Percentiles rank a stretch among this genome's conserved stretches.
Evolutionary conservation across 2,113 vertebrate genomes (phyloP).

Genomic region (Tor tambroides): DNA sequence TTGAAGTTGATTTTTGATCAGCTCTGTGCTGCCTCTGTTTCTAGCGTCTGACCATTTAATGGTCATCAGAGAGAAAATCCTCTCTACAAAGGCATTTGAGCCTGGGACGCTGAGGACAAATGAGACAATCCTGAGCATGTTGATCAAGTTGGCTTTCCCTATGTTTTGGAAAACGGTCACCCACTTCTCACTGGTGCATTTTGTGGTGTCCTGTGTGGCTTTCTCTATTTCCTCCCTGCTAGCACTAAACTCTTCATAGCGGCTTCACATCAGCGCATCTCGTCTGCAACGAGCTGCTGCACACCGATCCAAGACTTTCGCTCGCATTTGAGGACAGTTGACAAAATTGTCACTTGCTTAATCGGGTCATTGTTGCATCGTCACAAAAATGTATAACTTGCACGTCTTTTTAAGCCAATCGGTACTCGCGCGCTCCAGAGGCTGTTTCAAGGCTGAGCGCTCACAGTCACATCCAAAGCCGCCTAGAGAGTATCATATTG

Average conservation of each 20-base stretch:
- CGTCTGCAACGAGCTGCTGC: no score
- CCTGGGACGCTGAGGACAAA: conserved; percentile 50
- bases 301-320: no score
- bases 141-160: conserved; percentile 13
- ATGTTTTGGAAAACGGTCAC: conserved; percentile 39
- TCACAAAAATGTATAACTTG: no score
- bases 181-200: conserved; percentile 47
- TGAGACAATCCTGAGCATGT: conserved; percentile 5
- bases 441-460: no score
- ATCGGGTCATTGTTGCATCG: no score
- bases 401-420: no score
- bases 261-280: no score
- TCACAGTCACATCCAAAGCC: no score
- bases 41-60: not conserved
- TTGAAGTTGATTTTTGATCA: conserved; percentile 49
- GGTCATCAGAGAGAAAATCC: conserved; percentile 47
- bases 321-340: no score
- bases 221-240: conserved; percentile 31
- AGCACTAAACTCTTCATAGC: conserved; percentile 34
- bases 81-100: conserved; percentile 53
- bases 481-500: no score
- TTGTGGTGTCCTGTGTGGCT: conserved; percentile 26
- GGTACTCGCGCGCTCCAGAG: no score
- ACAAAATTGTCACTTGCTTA: no score
- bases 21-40: conserved; percentile 41